Evolutionary conservation across 2,113 vertebrate species (phyloP).

Genomic region (Verasper variegatus): DNA sequence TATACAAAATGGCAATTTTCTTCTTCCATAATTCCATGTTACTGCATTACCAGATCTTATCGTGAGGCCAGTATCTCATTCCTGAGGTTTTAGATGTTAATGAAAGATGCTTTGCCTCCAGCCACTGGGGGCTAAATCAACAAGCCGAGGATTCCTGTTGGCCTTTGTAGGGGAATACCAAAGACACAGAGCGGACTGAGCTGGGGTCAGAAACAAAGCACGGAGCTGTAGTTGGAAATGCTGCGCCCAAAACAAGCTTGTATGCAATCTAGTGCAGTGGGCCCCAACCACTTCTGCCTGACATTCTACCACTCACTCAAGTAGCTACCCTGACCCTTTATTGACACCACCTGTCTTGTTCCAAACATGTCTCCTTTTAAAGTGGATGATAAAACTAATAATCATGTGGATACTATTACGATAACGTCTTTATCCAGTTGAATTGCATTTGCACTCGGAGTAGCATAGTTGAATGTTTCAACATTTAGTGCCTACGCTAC

Average conservation of each 20-base stretch:
- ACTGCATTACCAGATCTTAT: constrained; percentile 86
- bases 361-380: not conserved
- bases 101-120: constrained; percentile 84
- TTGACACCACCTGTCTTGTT: not conserved
- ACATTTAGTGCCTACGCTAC: too few species aligned
- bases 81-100: constrained; percentile 84
- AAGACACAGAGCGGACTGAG: constrained; percentile 62
- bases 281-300: constrained; percentile 1
- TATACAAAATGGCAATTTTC: constrained; percentile 87
- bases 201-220: constrained; percentile 67
- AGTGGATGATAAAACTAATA: not conserved
- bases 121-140: constrained; percentile 79
- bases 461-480: too few species aligned
- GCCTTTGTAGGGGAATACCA: constrained; percentile 79
- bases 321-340: not conserved
- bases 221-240: constrained; percentile 53
- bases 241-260: constrained; percentile 45
- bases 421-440: not conserved
- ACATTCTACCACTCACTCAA: not conserved
- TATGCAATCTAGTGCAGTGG: constrained; percentile 16
- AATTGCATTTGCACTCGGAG: not conserved
- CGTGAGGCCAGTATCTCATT: constrained; percentile 82
- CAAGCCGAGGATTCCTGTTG: constrained; percentile 79
- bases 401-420: not conserved
- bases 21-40: constrained; percentile 86